Conservation (phyloP, 2,888 invertebrate species). For the Diaphora mendica region DNA sequence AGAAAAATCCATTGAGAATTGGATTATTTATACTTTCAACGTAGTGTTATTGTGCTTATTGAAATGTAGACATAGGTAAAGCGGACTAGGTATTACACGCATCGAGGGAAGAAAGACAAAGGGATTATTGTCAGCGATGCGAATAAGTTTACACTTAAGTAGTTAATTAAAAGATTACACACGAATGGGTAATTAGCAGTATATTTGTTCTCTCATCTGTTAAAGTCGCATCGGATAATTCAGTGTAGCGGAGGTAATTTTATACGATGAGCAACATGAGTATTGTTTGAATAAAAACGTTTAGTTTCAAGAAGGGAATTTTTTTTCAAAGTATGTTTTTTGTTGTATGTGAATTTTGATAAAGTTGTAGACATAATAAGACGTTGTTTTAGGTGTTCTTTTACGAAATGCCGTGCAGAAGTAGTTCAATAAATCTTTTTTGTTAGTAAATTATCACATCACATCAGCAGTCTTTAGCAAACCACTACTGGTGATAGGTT, state of each 20-base stretch:
- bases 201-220: conserved; percentile 78
- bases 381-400: too few species aligned
- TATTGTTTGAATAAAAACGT: conserved; percentile 8
- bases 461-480: too few species aligned
- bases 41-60: neutral
- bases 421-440: too few species aligned
- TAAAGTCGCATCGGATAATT: conserved; percentile 62
- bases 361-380: too few species aligned
- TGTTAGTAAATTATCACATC: too few species aligned
- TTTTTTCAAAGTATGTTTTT: neutral
- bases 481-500: too few species aligned
- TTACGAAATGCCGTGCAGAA: too few species aligned
- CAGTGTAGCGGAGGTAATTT: conserved; percentile 60
- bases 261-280: conserved; percentile 31
- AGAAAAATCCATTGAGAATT: too few species aligned
- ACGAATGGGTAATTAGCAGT: conserved; percentile 79
- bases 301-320: conserved; percentile 2
- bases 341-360: too few species aligned
- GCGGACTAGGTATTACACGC: conserved; percentile 1
- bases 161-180: conserved; percentile 84
- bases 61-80: neutral
- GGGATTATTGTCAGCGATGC: conserved; percentile 62
- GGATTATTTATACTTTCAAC: neutral
- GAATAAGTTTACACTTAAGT: conserved; percentile 77
- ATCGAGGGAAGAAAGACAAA: conserved; percentile 51